phyloP scores from a whole-genome alignment of 2,888 invertebrate species.

The Eledona agricola region DNA sequence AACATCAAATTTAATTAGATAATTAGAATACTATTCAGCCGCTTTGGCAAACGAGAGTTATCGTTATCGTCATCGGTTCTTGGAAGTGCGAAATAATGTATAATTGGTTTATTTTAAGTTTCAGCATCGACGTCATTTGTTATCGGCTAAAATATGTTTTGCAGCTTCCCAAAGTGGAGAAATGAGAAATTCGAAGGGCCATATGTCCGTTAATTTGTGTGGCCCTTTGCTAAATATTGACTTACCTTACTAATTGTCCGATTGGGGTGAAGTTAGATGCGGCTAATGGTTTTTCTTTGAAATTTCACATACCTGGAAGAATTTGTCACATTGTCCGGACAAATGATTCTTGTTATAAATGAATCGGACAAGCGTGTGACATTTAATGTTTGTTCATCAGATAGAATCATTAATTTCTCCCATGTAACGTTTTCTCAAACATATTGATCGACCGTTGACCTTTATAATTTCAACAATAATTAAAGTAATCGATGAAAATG shows the following conservation, averaged over 20 bases:
- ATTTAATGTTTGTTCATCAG: slow-evolving; percentile 29
- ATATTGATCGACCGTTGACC: slow-evolving; percentile 31
- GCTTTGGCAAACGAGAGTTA: too few relatives aligned
- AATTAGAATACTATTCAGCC: too few relatives aligned
- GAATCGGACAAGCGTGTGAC: slow-evolving; percentile 32
- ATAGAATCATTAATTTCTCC: slow-evolving; percentile 17
- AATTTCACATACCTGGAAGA: slow-evolving; percentile 34
- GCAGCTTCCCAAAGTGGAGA: too few relatives aligned
- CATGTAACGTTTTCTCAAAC: slow-evolving; percentile 22
- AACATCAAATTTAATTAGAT: too few relatives aligned
- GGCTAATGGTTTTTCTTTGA: slow-evolving; percentile 45
- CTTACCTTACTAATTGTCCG: slow-evolving; percentile 25
- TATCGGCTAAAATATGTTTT: too few relatives aligned
- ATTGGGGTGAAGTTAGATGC: slow-evolving; percentile 43
- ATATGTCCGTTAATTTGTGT: slow-evolving; percentile 8
- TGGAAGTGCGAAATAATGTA: too few relatives aligned
- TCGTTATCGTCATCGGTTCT: too few relatives aligned
- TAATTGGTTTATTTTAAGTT: too few relatives aligned
- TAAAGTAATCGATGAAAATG: slow-evolving; percentile 32
- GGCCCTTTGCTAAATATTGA: slow-evolving; percentile 32
- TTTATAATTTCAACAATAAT: slow-evolving; percentile 28
- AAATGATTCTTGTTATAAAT: slow-evolving; percentile 35
- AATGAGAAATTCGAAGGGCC: too few relatives aligned
- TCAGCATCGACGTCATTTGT: too few relatives aligned
- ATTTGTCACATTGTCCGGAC: slow-evolving; percentile 36